Conservation (phyloP, 2,888 invertebrate genomes). For the Spilosoma lubricipeda region DNA sequence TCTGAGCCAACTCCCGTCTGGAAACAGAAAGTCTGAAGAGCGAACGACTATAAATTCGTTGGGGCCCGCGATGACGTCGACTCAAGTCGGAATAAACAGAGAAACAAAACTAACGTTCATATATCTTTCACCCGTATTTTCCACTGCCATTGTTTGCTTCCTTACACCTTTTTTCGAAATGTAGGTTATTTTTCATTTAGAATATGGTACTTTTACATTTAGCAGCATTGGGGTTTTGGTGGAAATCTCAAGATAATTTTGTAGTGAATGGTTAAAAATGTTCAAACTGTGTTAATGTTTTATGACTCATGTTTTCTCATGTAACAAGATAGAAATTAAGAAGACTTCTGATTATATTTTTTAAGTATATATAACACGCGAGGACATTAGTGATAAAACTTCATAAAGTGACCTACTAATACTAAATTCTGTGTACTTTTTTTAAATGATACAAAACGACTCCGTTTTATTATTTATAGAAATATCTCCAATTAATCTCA, state of each 20-base stretch:
- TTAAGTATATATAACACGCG: too few species aligned
- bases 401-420: background rate
- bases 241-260: background rate
- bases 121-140: conserved; percentile 77
- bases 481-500: background rate
- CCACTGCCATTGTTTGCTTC: conserved; percentile 61
- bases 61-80: conserved; percentile 75
- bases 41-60: conserved; percentile 81
- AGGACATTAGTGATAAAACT: too few species aligned
- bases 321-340: too few species aligned
- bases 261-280: background rate
- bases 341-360: too few species aligned
- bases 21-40: conserved; percentile 60
- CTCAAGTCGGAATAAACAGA: conserved; percentile 78
- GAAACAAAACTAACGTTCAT: conserved; percentile 77
- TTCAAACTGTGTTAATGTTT: too few species aligned
- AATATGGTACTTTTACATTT: background rate
- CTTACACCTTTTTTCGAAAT: conserved; percentile 47
- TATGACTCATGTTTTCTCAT: too few species aligned
- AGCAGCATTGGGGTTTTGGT: too few species aligned
- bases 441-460: too few species aligned
- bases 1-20: conserved; percentile 44
- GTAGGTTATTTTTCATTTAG: conserved; percentile 34
- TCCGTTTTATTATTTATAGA: too few species aligned
- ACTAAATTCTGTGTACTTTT: background rate